phyloP scores from a whole-genome alignment of 2,888 invertebrate species.

The Plutella xylostella region DNA sequence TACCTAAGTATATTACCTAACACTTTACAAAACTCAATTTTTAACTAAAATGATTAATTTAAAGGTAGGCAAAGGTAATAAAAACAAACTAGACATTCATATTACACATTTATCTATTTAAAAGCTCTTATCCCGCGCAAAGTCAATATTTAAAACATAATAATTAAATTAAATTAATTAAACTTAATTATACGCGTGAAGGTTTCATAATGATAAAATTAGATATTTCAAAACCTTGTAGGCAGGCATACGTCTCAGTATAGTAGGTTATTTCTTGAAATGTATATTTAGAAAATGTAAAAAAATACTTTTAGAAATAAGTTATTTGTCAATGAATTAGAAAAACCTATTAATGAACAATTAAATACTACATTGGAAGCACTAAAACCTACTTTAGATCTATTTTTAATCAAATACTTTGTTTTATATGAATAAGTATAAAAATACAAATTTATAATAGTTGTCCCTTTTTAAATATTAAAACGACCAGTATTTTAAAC shows the following conservation, averaged over 20 bases:
- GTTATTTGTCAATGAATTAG: no score
- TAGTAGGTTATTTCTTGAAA: neutral
- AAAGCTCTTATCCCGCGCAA: conserved; percentile 7
- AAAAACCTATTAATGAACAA: conserved; percentile 23
- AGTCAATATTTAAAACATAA: neutral
- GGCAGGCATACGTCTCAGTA: neutral
- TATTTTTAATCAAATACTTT: conserved; percentile 12
- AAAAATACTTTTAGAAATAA: no score
- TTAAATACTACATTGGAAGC: conserved; percentile 44
- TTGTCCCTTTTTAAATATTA: no score
- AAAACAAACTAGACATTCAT: neutral
- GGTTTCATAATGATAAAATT: neutral
- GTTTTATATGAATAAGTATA: neutral
- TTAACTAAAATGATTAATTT: neutral
- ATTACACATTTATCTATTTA: neutral
- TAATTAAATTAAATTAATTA: conserved; percentile 3
- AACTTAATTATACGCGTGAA: neutral
- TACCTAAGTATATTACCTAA: neutral
- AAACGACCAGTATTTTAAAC: no score
- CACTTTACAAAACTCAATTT: neutral
- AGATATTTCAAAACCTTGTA: neutral
- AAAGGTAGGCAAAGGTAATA: neutral
- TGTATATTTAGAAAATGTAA: no score
- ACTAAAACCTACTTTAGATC: conserved; percentile 27
- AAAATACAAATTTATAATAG: conserved; percentile 2